Conservation (phyloP, 1,140 invertebrate genomes). For the Charaxes varanes region DNA sequence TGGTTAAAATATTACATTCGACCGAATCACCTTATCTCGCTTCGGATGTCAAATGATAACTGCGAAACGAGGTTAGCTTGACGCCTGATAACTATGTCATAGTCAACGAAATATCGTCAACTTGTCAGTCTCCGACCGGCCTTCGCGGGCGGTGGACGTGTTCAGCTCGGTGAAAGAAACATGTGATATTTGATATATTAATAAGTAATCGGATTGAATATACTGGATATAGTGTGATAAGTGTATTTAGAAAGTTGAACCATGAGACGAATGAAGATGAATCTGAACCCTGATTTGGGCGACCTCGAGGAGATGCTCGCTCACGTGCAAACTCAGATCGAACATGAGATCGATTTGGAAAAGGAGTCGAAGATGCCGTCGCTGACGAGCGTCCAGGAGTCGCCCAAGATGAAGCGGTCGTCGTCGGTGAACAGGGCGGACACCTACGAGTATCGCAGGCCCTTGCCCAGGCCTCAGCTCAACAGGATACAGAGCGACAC, state of each 20-base stretch:
- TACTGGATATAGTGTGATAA: too few relatives aligned
- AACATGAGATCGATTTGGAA: conserved; percentile 65
- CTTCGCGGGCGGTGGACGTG: conserved; percentile 29
- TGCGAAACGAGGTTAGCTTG: conserved; percentile 26
- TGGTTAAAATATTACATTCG: too few relatives aligned
- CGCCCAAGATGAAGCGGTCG: conserved; percentile 45
- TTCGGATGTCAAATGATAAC: conserved; percentile 46
- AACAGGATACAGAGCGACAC: conserved; percentile 36
- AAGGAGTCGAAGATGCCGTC: conserved; percentile 53
- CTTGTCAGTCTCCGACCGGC: conserved; percentile 33
- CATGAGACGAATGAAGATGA: conserved; percentile 57
- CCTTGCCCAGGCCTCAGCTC: conserved; percentile 33
- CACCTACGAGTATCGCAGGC: conserved; percentile 32
- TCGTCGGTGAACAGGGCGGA: conserved; percentile 37
- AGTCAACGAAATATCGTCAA: conserved; percentile 28
- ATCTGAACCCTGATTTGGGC: conserved; percentile 58
- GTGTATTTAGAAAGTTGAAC: conserved; percentile 31
- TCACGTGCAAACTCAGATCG: conserved; percentile 61
- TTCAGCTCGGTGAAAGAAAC: not conserved
- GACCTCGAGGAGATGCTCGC: conserved; percentile 70
- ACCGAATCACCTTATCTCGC: conserved; percentile 12
- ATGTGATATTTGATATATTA: too few relatives aligned
- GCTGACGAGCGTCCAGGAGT: conserved; percentile 48
- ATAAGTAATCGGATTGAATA: too few relatives aligned
- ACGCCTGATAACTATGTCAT: conserved; percentile 24